These are phyloP conservation scores for Ypsolopha sequella DNA, from an alignment of 2,888 invertebrate genomes.

Conservation along the genomic window DNA sequence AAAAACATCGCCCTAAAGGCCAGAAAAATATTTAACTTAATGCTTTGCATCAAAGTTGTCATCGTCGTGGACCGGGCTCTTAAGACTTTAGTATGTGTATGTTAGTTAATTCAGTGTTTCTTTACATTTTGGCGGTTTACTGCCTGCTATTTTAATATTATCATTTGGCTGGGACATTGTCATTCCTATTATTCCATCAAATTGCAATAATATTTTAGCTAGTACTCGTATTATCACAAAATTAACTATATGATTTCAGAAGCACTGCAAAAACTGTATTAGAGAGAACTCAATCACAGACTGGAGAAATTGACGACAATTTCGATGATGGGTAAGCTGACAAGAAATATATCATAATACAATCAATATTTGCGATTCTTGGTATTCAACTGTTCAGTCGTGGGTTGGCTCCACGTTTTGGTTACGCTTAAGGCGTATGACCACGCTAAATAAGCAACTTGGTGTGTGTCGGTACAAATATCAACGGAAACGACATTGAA, in stretches of 20 bases:
- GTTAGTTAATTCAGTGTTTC: too few relatives aligned
- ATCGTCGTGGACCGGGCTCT: too few relatives aligned
- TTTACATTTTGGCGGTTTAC: not conserved
- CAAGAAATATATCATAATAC: not conserved
- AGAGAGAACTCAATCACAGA: conserved; percentile 57
- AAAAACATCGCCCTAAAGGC: too few relatives aligned
- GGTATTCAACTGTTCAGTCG: too few relatives aligned
- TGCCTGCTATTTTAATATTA: not conserved
- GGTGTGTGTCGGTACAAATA: too few relatives aligned
- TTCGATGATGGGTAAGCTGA: conserved; percentile 73
- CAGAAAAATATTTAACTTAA: too few relatives aligned
- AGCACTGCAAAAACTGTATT: conserved; percentile 74
- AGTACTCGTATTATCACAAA: not conserved
- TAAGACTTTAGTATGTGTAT: too few relatives aligned
- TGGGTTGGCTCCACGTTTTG: too few relatives aligned
- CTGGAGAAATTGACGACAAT: conserved; percentile 67
- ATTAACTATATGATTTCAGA: conserved; percentile 24
- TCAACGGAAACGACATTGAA: too few relatives aligned
- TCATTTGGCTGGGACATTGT: not conserved
- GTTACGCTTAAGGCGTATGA: too few relatives aligned
- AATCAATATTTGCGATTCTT: not conserved
- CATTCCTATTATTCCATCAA: not conserved
- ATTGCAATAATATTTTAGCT: not conserved
- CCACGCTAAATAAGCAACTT: too few relatives aligned
- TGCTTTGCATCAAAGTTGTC: too few relatives aligned